Percentiles rank a stretch among this genome's conserved stretches.
Evolutionary conservation across 2,113 vertebrate species (phyloP).

Genomic region (Macquaria ambigua): DNA sequence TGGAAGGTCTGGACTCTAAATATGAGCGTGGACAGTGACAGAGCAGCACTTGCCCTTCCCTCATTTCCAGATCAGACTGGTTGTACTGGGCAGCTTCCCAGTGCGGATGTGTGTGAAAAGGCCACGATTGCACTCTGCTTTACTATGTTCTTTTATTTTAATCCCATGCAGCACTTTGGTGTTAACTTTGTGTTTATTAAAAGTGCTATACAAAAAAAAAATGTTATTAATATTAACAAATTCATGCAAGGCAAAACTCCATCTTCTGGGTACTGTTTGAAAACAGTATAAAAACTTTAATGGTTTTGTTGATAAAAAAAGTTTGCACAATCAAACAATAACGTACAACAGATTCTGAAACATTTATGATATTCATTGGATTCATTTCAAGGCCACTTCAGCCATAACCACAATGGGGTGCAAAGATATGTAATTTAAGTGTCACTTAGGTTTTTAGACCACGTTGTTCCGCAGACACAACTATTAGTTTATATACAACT

Average conservation of each 20-base stretch:
- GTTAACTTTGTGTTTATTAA: background rate
- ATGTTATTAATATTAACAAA: background rate
- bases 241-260: background rate
- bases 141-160: background rate
- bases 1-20: no score
- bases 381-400: background rate
- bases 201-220: background rate
- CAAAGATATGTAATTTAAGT: no score
- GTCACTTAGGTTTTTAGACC: background rate
- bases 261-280: background rate
- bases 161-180: background rate
- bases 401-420: background rate
- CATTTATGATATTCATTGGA: background rate
- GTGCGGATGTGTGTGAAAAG: background rate
- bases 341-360: background rate
- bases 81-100: background rate
- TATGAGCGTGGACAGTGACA: background rate
- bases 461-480: background rate
- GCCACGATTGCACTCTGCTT: background rate
- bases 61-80: background rate
- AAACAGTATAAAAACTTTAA: background rate
- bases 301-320: background rate
- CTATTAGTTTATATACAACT: background rate
- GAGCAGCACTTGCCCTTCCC: background rate
- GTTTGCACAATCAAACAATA: background rate